phyloP scores from a whole-genome alignment of 2,888 invertebrate species.

The Eupithecia pulchellata region DNA sequence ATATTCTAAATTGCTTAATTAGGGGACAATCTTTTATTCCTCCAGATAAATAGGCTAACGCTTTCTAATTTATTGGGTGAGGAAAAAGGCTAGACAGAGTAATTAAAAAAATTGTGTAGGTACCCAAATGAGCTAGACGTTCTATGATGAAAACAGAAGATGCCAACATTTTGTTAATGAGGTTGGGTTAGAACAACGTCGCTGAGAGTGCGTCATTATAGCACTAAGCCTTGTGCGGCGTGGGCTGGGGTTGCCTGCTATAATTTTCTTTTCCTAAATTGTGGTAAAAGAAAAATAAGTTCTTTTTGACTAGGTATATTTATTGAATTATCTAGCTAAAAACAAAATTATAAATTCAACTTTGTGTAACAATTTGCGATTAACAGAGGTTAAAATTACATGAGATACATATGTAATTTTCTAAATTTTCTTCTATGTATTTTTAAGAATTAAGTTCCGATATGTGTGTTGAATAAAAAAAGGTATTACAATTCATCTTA shows the following conservation, averaged over 20 bases:
- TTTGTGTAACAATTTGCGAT: too few species aligned
- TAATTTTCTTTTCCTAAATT: conserved; percentile 1
- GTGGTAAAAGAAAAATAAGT: too few species aligned
- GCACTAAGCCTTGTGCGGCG: conserved; percentile 60
- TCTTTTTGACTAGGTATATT: too few species aligned
- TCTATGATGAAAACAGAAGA: conserved; percentile 29
- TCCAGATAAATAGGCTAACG: conserved; percentile 17
- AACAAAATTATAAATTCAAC: neutral
- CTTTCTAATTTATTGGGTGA: conserved; percentile 15
- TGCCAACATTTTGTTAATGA: conserved; percentile 72
- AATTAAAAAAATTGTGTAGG: neutral
- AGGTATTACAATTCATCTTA: neutral
- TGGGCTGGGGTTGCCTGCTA: conserved; percentile 41
- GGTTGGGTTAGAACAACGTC: conserved; percentile 74
- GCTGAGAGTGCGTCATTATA: conserved; percentile 71
- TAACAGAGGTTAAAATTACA: too few species aligned
- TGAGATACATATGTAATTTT: too few species aligned
- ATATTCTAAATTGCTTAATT: conserved; percentile 41
- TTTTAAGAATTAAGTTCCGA: neutral
- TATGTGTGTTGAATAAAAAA: neutral
- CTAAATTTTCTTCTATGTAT: too few species aligned
- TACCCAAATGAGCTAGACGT: neutral
- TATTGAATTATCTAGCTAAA: neutral
- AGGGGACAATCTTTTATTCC: conserved; percentile 26
- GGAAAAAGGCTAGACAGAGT: neutral